Percentiles rank a stretch among this genome's conserved stretches.
Conservation (phyloP, 1,140 invertebrate species). For the Lordiphosa collinella region DNA sequence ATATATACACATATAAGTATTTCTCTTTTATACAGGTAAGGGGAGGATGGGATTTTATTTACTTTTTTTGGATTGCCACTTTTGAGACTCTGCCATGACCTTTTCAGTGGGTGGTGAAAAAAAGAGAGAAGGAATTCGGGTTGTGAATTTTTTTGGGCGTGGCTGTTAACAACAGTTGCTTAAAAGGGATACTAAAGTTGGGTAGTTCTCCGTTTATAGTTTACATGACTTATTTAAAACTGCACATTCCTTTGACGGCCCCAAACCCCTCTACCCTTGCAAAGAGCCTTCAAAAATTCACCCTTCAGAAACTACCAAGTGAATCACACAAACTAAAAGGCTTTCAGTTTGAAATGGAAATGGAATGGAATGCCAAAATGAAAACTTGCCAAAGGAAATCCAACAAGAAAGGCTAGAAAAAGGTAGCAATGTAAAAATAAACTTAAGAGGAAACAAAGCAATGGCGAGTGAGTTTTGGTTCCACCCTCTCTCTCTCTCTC, state of each 20-base stretch:
- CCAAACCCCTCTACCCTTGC: no score
- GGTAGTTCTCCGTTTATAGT: slow-evolving; percentile 39
- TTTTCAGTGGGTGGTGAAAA: slow-evolving; percentile 34
- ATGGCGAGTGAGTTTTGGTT: slow-evolving; percentile 11
- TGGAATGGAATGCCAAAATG: slow-evolving; percentile 52
- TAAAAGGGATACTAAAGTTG: slow-evolving; percentile 17
- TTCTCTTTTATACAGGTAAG: slow-evolving; percentile 45
- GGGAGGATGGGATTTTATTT: slow-evolving; percentile 50
- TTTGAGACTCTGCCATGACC: slow-evolving; percentile 49
- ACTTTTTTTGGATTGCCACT: slow-evolving; percentile 38
- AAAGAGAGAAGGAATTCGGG: slow-evolving; percentile 12
- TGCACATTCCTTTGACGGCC: neutral
- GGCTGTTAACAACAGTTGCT: slow-evolving; percentile 37
- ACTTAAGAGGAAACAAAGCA: neutral
- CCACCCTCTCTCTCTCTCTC: slow-evolving; percentile 1
- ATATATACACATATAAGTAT: slow-evolving; percentile 6
- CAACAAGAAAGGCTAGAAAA: slow-evolving; percentile 31
- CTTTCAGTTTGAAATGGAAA: slow-evolving; percentile 35
- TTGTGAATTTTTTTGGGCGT: slow-evolving; percentile 65
- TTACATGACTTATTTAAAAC: slow-evolving; percentile 5
- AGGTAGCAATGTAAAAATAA: slow-evolving; percentile 44
- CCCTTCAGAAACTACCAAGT: slow-evolving; percentile 21
- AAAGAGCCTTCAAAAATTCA: neutral
- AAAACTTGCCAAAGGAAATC: slow-evolving; percentile 9
- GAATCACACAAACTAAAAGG: slow-evolving; percentile 42